These are phyloP conservation scores for Parascotia fuliginaria DNA, from an alignment of 2,888 invertebrate genomes.

Conservation along the genomic window DNA sequence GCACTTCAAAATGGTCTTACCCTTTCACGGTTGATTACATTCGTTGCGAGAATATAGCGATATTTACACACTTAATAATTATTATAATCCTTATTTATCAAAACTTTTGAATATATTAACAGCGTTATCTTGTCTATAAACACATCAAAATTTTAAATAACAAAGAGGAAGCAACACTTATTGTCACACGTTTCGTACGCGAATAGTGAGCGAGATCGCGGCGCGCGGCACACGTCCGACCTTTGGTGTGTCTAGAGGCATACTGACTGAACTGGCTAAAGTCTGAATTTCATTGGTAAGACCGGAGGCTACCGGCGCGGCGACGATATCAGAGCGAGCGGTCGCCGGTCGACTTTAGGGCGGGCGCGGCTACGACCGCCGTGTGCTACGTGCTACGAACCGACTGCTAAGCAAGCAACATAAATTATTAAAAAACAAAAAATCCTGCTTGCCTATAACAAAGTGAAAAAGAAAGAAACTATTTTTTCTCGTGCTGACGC, in stretches of 20 bases:
- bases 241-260: slow-evolving; percentile 65
- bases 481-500: too few species aligned
- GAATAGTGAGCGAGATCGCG: slow-evolving; percentile 57
- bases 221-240: slow-evolving; percentile 65
- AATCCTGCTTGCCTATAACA: too few species aligned
- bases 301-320: slow-evolving; percentile 50
- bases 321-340: slow-evolving; percentile 54
- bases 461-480: too few species aligned
- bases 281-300: slow-evolving; percentile 53
- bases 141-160: slow-evolving; percentile 68
- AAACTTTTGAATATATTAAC: slow-evolving; percentile 39
- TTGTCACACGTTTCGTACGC: slow-evolving; percentile 84
- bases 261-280: slow-evolving; percentile 61
- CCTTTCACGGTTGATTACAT: slow-evolving; percentile 49
- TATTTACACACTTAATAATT: slow-evolving; percentile 40
- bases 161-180: slow-evolving; percentile 84
- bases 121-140: slow-evolving; percentile 51
- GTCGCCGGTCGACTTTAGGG: slow-evolving; percentile 57
- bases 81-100: slow-evolving; percentile 23
- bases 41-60: slow-evolving; percentile 40
- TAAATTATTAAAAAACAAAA: too few species aligned
- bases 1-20: slow-evolving; percentile 47
- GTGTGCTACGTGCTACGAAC: slow-evolving; percentile 64
- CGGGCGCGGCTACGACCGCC: slow-evolving; percentile 63
- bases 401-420: slow-evolving; percentile 18